Evolutionary conservation across 2,113 vertebrate species (phyloP).

Genomic region (Ifrita kowaldi): DNA sequence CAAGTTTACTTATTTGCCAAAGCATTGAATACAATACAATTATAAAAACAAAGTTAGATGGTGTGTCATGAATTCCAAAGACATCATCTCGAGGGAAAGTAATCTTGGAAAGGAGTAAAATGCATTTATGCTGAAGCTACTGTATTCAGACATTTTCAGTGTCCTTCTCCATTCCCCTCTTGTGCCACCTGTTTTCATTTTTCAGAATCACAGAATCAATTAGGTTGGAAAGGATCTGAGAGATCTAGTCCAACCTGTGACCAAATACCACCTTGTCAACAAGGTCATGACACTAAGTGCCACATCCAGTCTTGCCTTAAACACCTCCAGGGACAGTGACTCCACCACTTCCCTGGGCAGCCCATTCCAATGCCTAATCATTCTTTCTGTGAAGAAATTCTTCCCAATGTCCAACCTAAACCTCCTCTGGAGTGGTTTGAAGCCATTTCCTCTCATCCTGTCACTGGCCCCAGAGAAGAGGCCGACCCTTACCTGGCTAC

Average conservation of each 20-base stretch:
- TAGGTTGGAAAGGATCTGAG: background rate
- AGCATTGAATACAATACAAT: background rate
- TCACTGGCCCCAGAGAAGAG: background rate
- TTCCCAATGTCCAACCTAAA: background rate
- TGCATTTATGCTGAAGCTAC: background rate
- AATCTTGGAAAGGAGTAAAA: background rate
- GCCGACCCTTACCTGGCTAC: background rate
- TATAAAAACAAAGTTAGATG: background rate
- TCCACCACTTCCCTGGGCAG: too few species aligned
- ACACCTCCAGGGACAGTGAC: background rate
- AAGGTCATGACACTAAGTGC: background rate
- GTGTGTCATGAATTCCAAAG: background rate
- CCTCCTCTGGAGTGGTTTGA: background rate
- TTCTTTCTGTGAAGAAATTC: background rate
- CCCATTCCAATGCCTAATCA: background rate
- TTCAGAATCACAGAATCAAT: background rate
- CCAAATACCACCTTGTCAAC: background rate
- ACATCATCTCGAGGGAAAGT: background rate
- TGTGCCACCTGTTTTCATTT: background rate
- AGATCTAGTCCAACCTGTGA: background rate
- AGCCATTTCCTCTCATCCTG: background rate
- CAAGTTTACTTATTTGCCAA: background rate
- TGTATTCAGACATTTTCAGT: background rate
- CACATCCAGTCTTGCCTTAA: background rate
- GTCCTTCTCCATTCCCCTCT: background rate